These are phyloP conservation scores for Montipora efflorescens DNA, from an alignment of 64 coral and sea anemone genomes.

Conservation along the genomic window DNA sequence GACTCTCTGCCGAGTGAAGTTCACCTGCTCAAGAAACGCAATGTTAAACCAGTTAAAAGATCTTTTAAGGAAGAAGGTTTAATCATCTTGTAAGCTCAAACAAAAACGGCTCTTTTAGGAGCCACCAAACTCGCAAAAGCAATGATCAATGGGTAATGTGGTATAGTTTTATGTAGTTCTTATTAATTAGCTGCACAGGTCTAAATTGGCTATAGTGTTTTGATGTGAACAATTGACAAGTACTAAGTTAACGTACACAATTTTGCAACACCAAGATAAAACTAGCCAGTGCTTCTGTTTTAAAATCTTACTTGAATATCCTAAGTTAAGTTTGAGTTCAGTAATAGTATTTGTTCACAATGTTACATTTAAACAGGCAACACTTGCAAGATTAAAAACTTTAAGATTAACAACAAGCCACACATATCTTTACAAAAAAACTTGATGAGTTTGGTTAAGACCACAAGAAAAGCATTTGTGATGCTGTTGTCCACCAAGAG, in stretches of 20 bases:
- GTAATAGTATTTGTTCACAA: conserved; percentile 31
- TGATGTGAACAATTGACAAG: conserved; percentile 29
- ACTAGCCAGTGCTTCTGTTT: conserved; percentile 3
- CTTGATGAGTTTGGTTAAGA: conserved; percentile 90
- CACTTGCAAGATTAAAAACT: conserved; percentile 58
- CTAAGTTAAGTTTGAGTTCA: neutral
- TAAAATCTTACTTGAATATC: conserved; percentile 24
- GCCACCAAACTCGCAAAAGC: too few species aligned
- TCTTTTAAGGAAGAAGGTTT: too few species aligned
- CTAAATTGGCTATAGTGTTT: conserved; percentile 11
- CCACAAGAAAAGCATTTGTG: conserved; percentile 54
- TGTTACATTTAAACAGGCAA: conserved; percentile 36
- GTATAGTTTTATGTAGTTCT: too few species aligned
- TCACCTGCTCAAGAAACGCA: too few species aligned
- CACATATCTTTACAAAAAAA: conserved; percentile 68
- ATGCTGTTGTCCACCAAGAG: conserved; percentile 62
- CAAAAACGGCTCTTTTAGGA: too few species aligned
- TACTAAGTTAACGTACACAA: conserved; percentile 37
- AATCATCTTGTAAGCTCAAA: too few species aligned
- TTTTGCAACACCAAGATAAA: conserved; percentile 6
- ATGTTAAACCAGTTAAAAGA: too few species aligned
- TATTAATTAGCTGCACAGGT: too few species aligned
- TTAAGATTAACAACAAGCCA: conserved; percentile 56
- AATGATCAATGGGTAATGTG: too few species aligned
- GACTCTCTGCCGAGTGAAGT: too few species aligned